Percentiles rank a stretch among this genome's conserved stretches.
Evolutionary conservation across 2,797 vertebrate species (phyloP).

Genomic region (Pterois miles): DNA sequence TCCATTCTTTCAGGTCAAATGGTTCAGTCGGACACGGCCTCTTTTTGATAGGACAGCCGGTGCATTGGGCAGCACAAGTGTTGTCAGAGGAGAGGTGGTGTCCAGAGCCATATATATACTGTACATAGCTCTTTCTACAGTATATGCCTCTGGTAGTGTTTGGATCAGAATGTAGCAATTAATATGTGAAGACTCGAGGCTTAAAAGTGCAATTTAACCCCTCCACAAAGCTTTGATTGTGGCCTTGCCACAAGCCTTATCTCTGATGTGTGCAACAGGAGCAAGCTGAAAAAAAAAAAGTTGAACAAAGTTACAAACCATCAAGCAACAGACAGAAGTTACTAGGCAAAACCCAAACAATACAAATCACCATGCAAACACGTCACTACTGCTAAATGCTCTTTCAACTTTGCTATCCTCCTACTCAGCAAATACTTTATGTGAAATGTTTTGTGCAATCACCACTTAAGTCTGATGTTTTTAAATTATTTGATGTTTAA

Average conservation of each 20-base stretch:
- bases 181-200: conserved; percentile 72
- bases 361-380: conserved; percentile 56
- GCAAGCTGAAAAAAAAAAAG: conserved; percentile 64
- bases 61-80: conserved; percentile 27
- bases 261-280: conserved; percentile 67
- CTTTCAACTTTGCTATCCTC: conserved; percentile 57
- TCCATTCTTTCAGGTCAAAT: conserved; percentile 73
- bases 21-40: conserved; percentile 66
- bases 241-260: conserved; percentile 84
- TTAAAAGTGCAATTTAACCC: conserved; percentile 83
- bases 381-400: conserved; percentile 60
- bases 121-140: conserved; percentile 66
- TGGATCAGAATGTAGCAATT: conserved; percentile 81
- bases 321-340: conserved; percentile 49
- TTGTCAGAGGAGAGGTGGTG: conserved; percentile 48
- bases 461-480: conserved; percentile 51
- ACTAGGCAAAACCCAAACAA: conserved; percentile 34
- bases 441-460: conserved; percentile 69
- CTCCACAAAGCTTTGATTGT: conserved; percentile 79
- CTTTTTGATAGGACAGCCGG: conserved; percentile 43
- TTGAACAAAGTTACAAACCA: conserved; percentile 64
- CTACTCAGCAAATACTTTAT: conserved; percentile 61
- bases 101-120: conserved; percentile 73
- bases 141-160: conserved; percentile 71
- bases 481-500: conserved; percentile 63